A percentile compares a stretch with the other conserved stretches of the same genome.
Conservation (phyloP, 2,113 vertebrate genomes). For the Rafetus swinhoei region DNA sequence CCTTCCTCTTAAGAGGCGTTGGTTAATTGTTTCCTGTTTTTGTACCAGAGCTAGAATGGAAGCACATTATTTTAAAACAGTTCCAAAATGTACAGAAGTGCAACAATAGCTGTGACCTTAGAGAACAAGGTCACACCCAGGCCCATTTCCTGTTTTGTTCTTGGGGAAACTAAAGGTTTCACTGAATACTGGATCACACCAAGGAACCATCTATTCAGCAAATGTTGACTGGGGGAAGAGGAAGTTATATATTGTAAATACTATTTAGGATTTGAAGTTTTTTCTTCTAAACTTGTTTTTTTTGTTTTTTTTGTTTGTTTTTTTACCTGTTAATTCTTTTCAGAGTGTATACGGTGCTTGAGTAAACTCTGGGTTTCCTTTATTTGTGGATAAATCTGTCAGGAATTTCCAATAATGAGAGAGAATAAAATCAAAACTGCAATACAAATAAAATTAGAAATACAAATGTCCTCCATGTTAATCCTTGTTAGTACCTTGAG, state of each 20-base stretch:
- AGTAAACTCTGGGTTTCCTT: neutral
- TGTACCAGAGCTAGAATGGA: slow-evolving; percentile 69
- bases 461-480: neutral
- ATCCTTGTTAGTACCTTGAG: neutral
- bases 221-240: neutral
- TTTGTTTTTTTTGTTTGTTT: neutral
- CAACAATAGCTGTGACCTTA: slow-evolving; percentile 76
- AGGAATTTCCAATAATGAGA: neutral
- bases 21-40: slow-evolving; percentile 79
- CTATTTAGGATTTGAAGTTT: neutral
- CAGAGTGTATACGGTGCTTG: neutral
- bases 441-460: neutral
- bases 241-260: neutral
- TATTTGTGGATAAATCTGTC: neutral
- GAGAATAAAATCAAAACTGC: neutral
- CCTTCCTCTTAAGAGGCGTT: slow-evolving; percentile 72
- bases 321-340: neutral
- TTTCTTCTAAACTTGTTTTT: neutral
- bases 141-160: slow-evolving; percentile 78
- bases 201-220: neutral
- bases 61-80: slow-evolving; percentile 67
- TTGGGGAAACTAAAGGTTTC: slow-evolving; percentile 45
- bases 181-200: neutral
- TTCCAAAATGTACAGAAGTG: slow-evolving; percentile 76
- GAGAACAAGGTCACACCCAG: slow-evolving; percentile 69